A percentile compares a stretch with the other conserved stretches of the same genome.
Evolutionary conservation across 2,113 vertebrate species (phyloP).

Genomic region (Mandrillus leucophaeus): DNA sequence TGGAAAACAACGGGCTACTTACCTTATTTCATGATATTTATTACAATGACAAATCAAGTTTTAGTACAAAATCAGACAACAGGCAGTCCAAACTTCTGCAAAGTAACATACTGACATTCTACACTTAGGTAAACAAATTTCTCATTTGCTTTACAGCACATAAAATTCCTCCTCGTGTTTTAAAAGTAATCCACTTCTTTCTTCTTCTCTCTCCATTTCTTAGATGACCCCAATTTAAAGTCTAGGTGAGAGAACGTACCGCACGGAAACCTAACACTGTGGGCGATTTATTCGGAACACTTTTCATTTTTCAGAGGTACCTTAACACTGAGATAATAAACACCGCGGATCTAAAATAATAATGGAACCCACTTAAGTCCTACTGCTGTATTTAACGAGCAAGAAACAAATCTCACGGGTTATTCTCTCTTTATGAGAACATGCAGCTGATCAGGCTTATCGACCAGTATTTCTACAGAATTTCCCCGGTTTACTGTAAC

Average conservation of each 20-base stretch:
- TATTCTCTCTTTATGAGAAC: not conserved
- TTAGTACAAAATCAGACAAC: not conserved
- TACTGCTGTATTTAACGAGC: not conserved
- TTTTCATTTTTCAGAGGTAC: not conserved
- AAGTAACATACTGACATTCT: constrained; percentile 12
- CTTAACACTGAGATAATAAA: not conserved
- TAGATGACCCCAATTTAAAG: not conserved
- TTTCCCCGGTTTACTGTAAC: not conserved
- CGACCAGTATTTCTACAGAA: not conserved
- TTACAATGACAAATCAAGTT: constrained; percentile 35
- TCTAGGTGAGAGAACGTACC: not conserved
- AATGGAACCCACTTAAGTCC: not conserved
- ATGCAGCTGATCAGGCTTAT: not conserved
- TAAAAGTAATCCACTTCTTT: constrained; percentile 25
- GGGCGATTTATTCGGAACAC: not conserved
- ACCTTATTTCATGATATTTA: constrained; percentile 49
- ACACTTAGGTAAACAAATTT: not conserved
- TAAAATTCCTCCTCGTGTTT: not conserved
- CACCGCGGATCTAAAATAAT: not conserved
- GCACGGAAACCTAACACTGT: not conserved
- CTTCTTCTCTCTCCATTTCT: not conserved
- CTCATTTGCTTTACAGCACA: not conserved
- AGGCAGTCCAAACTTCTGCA: constrained; percentile 20
- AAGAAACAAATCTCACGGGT: not conserved
- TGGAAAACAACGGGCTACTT: constrained; percentile 50